A percentile compares a stretch with the other conserved stretches of the same genome.
These are phyloP conservation scores for Imbricaverruca yamaguchii DNA, from an alignment of 2,888 invertebrate species.

Conservation along the genomic window DNA sequence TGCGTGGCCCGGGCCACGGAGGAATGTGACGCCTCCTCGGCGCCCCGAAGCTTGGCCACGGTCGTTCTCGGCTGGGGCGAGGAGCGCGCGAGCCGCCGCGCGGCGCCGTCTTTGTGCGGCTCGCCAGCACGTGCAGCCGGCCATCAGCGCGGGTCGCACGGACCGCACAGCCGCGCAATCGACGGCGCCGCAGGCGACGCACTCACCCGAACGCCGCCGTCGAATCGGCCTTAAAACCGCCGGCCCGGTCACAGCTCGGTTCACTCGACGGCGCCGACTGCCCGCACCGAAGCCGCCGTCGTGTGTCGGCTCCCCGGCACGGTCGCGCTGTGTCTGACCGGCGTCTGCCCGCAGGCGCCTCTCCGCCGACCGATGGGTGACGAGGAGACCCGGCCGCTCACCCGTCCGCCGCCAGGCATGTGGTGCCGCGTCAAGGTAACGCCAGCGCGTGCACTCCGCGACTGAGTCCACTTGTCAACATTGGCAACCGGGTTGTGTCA, in stretches of 20 bases:
- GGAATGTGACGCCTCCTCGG: too few species aligned
- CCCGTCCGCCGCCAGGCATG: not conserved
- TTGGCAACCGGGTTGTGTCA: too few species aligned
- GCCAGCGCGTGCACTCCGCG: not conserved
- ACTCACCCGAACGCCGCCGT: not conserved
- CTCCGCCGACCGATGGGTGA: not conserved
- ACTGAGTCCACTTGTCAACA: too few species aligned
- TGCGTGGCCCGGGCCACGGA: too few species aligned
- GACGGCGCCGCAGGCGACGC: not conserved
- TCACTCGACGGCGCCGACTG: not conserved
- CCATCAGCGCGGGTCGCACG: not conserved
- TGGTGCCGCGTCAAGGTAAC: not conserved
- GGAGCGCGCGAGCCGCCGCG: too few species aligned
- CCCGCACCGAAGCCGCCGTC: not conserved
- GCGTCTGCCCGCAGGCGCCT: not conserved
- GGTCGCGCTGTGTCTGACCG: not conserved
- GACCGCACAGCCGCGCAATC: not conserved
- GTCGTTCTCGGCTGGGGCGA: too few species aligned
- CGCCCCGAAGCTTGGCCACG: too few species aligned
- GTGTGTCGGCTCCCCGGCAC: too few species aligned
- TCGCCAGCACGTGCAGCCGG: not conserved
- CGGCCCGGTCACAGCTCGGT: not conserved
- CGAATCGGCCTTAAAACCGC: not conserved
- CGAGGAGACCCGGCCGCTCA: not conserved
- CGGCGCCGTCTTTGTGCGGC: too few species aligned